These are phyloP conservation scores for Rotaria socialis DNA, from an alignment of 2,888 invertebrate genomes.

Conservation along the genomic window DNA sequence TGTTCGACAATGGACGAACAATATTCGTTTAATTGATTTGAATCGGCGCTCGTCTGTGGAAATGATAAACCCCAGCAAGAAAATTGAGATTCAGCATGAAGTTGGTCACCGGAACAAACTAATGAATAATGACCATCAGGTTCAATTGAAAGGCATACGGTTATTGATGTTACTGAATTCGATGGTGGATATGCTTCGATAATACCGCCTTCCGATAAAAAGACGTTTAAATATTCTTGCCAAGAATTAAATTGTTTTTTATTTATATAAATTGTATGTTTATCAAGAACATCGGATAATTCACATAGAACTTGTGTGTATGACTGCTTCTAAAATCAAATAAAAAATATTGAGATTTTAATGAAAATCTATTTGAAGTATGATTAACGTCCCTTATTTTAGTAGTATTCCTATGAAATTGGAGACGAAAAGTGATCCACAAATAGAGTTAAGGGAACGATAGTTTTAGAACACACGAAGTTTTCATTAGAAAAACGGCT, in stretches of 20 bases:
- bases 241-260: constrained; percentile 44
- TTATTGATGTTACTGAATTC: constrained; percentile 57
- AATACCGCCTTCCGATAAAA: constrained; percentile 55
- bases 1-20: constrained; percentile 55
- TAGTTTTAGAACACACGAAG: too few species aligned
- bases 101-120: constrained; percentile 57
- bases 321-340: constrained; percentile 53
- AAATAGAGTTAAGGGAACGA: too few species aligned
- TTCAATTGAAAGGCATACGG: constrained; percentile 57
- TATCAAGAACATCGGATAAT: constrained; percentile 53
- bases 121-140: constrained; percentile 54
- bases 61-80: constrained; percentile 57
- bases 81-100: constrained; percentile 56
- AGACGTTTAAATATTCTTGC: neutral
- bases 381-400: too few species aligned
- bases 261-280: constrained; percentile 52
- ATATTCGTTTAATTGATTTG: constrained; percentile 53
- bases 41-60: constrained; percentile 58
- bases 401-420: too few species aligned
- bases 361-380: too few species aligned
- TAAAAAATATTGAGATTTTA: constrained; percentile 7
- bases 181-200: constrained; percentile 59
- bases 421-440: too few species aligned
- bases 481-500: too few species aligned
- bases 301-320: constrained; percentile 57